These are phyloP conservation scores for Phoxinus phoxinus DNA, from an alignment of 2,113 vertebrate species.

Conservation along the genomic window DNA sequence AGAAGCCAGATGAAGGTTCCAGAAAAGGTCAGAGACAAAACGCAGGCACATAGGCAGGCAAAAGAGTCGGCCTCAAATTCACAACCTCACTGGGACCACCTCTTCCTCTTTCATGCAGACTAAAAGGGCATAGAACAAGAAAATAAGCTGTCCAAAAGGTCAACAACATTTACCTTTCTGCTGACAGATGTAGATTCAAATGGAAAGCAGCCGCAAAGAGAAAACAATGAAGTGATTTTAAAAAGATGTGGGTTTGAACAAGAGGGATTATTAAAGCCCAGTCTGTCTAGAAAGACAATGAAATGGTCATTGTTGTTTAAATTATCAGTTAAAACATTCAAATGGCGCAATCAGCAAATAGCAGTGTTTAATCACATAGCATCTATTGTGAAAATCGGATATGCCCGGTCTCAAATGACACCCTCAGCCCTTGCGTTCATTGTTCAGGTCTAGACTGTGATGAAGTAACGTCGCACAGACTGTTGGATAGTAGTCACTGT, in stretches of 20 bases:
- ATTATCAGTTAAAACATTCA: not conserved
- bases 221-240: slow-evolving; percentile 6
- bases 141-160: slow-evolving; percentile 52
- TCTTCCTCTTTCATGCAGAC: slow-evolving; percentile 49
- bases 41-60: not conserved
- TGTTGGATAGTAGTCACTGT: not conserved
- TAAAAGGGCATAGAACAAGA: slow-evolving; percentile 47
- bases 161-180: slow-evolving; percentile 63
- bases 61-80: slow-evolving; percentile 13
- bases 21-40: slow-evolving; percentile 25
- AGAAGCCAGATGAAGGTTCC: not conserved
- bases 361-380: slow-evolving; percentile 1
- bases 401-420: not conserved
- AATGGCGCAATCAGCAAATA: not conserved
- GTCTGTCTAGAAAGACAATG: slow-evolving; percentile 11
- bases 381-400: slow-evolving; percentile 19
- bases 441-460: slow-evolving; percentile 7
- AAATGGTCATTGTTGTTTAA: not conserved
- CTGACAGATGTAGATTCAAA: slow-evolving; percentile 55
- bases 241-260: slow-evolving; percentile 13
- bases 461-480: not conserved
- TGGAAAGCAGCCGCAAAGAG: slow-evolving; percentile 17
- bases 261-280: not conserved
- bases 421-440: not conserved
- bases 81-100: slow-evolving; percentile 48